Evolutionary conservation across 2,888 invertebrate species (phyloP).

Genomic region (Catotricha subobsoleta): DNA sequence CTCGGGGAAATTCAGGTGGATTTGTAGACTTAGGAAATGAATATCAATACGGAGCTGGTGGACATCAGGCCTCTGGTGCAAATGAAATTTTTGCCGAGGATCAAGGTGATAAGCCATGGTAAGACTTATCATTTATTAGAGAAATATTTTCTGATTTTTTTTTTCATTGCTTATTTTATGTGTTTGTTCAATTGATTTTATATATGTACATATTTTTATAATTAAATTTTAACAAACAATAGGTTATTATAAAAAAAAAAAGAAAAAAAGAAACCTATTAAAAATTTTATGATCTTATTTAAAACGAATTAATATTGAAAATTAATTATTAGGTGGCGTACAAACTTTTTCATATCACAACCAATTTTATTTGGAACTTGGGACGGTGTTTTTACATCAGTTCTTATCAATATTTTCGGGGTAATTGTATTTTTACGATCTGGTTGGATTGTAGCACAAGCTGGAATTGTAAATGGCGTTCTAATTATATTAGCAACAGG

Average conservation of each 20-base stretch:
- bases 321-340: slow-evolving; percentile 66
- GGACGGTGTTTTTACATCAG: slow-evolving; percentile 95
- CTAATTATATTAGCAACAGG: slow-evolving; percentile 67
- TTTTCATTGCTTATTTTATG: too few relatives aligned
- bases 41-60: slow-evolving; percentile 57
- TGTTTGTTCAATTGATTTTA: too few relatives aligned
- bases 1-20: slow-evolving; percentile 47
- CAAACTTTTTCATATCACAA: slow-evolving; percentile 90
- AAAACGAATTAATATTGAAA: too few relatives aligned
- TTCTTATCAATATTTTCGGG: slow-evolving; percentile 93
- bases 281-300: too few relatives aligned
- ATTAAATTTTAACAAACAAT: too few relatives aligned
- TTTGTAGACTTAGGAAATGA: slow-evolving; percentile 43
- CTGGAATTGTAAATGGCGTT: slow-evolving; percentile 63
- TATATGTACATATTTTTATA: too few relatives aligned
- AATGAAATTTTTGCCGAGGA: slow-evolving; percentile 85
- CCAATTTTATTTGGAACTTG: slow-evolving; percentile 89
- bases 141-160: too few relatives aligned
- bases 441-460: slow-evolving; percentile 94
- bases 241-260: too few relatives aligned
- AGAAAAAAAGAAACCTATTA: too few relatives aligned
- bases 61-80: slow-evolving; percentile 69
- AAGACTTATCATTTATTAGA: too few relatives aligned
- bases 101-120: slow-evolving; percentile 45
- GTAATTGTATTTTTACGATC: slow-evolving; percentile 92